These are phyloP conservation scores for Eptesicus fuscus DNA, from an alignment of 2,113 vertebrate species.

Conservation along the genomic window DNA sequence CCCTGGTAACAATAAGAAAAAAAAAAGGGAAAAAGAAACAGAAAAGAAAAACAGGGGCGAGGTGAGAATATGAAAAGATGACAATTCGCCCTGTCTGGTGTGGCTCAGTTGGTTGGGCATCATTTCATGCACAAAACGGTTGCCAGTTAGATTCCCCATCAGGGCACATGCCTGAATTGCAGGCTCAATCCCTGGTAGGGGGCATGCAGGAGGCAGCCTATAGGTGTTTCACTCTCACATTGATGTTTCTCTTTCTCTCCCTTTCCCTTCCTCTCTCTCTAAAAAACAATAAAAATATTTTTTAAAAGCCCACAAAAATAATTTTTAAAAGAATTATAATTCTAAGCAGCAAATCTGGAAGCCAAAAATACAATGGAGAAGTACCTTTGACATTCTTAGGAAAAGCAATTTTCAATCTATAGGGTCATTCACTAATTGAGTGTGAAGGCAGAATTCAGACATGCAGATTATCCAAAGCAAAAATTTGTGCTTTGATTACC, in stretches of 20 bases:
- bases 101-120: neutral
- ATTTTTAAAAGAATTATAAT: neutral
- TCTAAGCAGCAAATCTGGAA: neutral
- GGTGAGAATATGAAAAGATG: neutral
- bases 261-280: neutral
- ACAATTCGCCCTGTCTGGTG: neutral
- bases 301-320: neutral
- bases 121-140: neutral
- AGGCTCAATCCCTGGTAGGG: neutral
- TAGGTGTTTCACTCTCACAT: neutral
- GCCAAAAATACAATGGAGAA: neutral
- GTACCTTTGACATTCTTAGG: neutral
- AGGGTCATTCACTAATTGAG: neutral
- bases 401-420: neutral
- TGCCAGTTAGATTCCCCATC: no score
- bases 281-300: neutral
- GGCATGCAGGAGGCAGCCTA: neutral
- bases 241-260: neutral
- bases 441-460: neutral
- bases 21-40: neutral
- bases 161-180: neutral
- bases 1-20: neutral
- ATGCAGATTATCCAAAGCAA: neutral
- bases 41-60: neutral
- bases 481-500: neutral